These are phyloP conservation scores for Daboia siamensis DNA, from an alignment of 2,113 vertebrate genomes.

Conservation along the genomic window DNA sequence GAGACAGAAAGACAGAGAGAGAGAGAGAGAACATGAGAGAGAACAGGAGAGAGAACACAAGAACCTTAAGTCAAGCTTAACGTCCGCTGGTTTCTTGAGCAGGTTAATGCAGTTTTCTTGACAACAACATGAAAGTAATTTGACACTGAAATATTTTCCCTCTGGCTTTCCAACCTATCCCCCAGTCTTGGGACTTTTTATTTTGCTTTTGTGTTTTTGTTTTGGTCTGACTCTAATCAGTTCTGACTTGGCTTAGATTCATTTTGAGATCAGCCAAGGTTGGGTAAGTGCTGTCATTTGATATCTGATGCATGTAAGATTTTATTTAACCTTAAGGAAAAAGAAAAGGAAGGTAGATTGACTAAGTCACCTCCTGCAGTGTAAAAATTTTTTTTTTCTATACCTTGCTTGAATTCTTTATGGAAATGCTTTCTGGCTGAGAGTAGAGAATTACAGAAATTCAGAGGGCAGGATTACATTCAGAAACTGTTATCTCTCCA, in stretches of 20 bases:
- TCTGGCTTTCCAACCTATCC: not conserved
- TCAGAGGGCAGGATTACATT: not conserved
- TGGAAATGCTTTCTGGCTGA: not conserved
- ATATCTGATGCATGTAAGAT: not conserved
- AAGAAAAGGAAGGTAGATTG: not conserved
- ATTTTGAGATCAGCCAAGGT: not conserved
- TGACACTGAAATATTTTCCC: not conserved
- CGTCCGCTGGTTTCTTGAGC: not conserved
- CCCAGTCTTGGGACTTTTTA: not conserved
- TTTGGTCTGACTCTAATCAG: not conserved
- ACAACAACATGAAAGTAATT: not conserved
- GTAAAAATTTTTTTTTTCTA: not conserved
- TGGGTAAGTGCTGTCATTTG: not conserved
- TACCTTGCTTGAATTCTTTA: not conserved
- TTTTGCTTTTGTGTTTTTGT: not conserved
- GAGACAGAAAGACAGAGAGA: too few species aligned
- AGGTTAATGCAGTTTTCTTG: not conserved
- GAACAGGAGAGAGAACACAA: not conserved
- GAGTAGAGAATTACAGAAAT: not conserved
- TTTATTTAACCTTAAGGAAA: not conserved
- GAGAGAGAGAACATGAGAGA: too few species aligned
- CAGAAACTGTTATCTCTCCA: not conserved
- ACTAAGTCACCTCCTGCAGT: not conserved
- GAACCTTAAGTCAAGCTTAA: not conserved
- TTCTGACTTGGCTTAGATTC: not conserved